A percentile compares a stretch with the other conserved stretches of the same genome.
These are phyloP conservation scores for Eurystomus glaucurus DNA, from an alignment of 2,797 vertebrate species.

Conservation along the genomic window DNA sequence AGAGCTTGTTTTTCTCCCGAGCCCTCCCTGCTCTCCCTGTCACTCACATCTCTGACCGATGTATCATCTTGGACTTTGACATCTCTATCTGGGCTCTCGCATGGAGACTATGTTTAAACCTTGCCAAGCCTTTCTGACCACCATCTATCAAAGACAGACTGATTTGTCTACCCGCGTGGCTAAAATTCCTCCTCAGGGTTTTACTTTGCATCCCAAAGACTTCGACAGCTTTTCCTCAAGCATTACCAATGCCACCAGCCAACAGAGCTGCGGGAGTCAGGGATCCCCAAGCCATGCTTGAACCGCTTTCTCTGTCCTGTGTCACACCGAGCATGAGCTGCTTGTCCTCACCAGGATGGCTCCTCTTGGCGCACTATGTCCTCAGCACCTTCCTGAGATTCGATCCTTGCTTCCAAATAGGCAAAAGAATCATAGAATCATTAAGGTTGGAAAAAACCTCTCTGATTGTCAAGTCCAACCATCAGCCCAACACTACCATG, in stretches of 20 bases:
- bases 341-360: not conserved
- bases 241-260: accelerated
- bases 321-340: not conserved
- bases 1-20: not conserved
- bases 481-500: no score
- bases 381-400: not conserved
- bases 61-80: not conserved
- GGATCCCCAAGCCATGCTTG: accelerated
- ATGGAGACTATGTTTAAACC: not conserved
- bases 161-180: not conserved
- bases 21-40: not conserved
- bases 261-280: accelerated
- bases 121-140: not conserved
- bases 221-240: accelerated
- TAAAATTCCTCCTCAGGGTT: not conserved
- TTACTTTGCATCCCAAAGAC: not conserved
- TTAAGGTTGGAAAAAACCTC: no score
- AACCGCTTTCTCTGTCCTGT: not conserved
- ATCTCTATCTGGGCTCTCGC: not conserved
- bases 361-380: not conserved
- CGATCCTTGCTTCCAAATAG: not conserved
- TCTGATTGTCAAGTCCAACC: no score
- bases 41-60: not conserved
- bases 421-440: not conserved
- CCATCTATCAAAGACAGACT: not conserved